Conservation (phyloP, 2,888 invertebrate species). For the Brassicogethes aeneus region DNA sequence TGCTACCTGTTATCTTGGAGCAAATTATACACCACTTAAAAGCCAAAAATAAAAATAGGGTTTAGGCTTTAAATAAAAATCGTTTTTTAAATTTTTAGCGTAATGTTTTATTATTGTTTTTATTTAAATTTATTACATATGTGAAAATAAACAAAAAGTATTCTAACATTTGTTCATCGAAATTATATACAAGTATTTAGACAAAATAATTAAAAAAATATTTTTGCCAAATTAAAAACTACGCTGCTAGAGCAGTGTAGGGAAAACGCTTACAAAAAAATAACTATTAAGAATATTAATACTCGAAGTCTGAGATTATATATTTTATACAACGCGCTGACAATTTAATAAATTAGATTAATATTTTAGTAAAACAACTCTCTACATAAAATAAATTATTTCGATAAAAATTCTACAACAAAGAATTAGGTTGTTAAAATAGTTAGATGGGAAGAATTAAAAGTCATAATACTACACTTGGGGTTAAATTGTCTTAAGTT, state of each 20-base stretch:
- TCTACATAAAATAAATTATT: too few species aligned
- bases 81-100: constrained; percentile 10
- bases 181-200: constrained; percentile 35
- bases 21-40: too few species aligned
- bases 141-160: constrained; percentile 38
- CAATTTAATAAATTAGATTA: too few species aligned
- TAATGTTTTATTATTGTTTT: constrained; percentile 29
- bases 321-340: constrained; percentile 16
- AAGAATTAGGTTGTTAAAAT: too few species aligned
- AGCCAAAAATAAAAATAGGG: too few species aligned
- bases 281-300: constrained; percentile 35
- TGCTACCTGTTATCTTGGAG: too few species aligned
- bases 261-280: constrained; percentile 27
- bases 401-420: too few species aligned
- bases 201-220: constrained; percentile 31
- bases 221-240: constrained; percentile 34
- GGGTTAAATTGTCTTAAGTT: constrained; percentile 11
- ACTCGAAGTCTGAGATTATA: constrained; percentile 32
- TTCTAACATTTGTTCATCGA: constrained; percentile 37
- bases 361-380: too few species aligned
- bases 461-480: neutral
- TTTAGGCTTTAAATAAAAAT: too few species aligned
- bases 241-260: constrained; percentile 26
- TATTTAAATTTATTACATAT: constrained; percentile 35
- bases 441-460: too few species aligned